phyloP scores from a whole-genome alignment of 2,888 invertebrate species.

The Camponotus fellah region DNA sequence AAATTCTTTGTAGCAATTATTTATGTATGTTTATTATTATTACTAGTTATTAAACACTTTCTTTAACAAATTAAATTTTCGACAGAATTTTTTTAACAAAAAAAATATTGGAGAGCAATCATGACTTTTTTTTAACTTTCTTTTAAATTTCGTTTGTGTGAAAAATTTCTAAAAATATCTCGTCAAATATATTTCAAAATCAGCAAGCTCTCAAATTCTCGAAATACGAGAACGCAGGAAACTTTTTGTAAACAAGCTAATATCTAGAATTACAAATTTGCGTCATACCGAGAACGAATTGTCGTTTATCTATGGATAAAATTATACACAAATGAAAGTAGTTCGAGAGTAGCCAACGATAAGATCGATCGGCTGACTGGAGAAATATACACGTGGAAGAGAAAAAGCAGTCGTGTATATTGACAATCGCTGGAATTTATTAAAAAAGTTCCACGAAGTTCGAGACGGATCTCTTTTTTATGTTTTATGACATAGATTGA shows the following conservation, averaged over 20 bases:
- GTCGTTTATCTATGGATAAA: not conserved
- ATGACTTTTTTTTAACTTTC: not conserved
- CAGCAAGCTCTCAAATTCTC: not conserved
- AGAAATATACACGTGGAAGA: not conserved
- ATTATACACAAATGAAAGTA: conserved; percentile 29
- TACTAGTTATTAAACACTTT: not conserved
- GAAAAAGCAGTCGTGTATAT: not conserved
- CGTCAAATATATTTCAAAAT: not conserved
- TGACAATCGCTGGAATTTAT: conserved; percentile 24
- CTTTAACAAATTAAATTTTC: not conserved
- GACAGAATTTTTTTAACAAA: not conserved
- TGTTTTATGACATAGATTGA: conserved; percentile 17
- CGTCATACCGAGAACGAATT: not conserved
- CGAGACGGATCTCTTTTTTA: not conserved
- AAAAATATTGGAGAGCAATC: not conserved
- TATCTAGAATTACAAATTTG: not conserved
- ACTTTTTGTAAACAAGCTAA: not conserved
- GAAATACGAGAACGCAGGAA: conserved; percentile 1
- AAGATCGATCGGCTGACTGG: conserved; percentile 15
- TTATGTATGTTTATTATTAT: not conserved
- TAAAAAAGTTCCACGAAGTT: conserved; percentile 24
- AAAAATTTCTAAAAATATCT: not conserved
- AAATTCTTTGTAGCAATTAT: not conserved
- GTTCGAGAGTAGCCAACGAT: conserved; percentile 10
- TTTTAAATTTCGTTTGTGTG: not conserved